Base-by-base conservation (phyloP, 2,888 invertebrate genomes). In the Cantharis flavilabris region DNA sequence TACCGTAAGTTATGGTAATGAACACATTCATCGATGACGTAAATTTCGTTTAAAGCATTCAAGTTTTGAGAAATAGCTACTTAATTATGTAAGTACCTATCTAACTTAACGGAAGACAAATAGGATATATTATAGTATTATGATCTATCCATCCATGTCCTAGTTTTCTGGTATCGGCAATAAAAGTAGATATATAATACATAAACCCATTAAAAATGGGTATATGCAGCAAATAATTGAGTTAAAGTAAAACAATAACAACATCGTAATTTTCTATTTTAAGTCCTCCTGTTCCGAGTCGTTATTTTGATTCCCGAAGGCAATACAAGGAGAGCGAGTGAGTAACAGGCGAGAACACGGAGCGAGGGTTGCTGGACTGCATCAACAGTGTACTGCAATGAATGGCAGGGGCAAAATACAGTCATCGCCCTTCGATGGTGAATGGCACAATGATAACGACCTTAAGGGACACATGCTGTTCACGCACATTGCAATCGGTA, bases 391-490 rank as follows among this genome's bases (percentile, higher is more conserved):
- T 81, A 80, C 81, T 69, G 72, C 78, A 76, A 81, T 81, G 80
- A 81, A 81, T 79, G 79, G 79, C 76, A 79, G 79, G 73, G 78
- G 73, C 76, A 72, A 72, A 78, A 78, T 80, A 80, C 79, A 80
- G 79, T 80, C 79, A 69, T 75, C 67, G 74, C 73, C 64, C 77
- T 69, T 71, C 72, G 64, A 49, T 49, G 49, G 77, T 79, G 81
- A 80, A 78, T 80, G 79, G 79, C 77, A 81, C 80, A 79, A 80
- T 78, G 79, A 80, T 76, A 70, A 78, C 73, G 73, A 80, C 81
- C 81, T 80, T 81, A 79, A 76, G 80, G 78, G 80, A 80, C 80
- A 81, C 80, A 81, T 81, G 81, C 77, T 81, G 73, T 76, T 77
- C 79, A 81, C 77, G 76, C 77, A 80, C 73, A 33, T 26, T 64